Evolutionary conservation across 2,113 vertebrate genomes (phyloP).

Genomic region (Heterotilapia buettikoferi): DNA sequence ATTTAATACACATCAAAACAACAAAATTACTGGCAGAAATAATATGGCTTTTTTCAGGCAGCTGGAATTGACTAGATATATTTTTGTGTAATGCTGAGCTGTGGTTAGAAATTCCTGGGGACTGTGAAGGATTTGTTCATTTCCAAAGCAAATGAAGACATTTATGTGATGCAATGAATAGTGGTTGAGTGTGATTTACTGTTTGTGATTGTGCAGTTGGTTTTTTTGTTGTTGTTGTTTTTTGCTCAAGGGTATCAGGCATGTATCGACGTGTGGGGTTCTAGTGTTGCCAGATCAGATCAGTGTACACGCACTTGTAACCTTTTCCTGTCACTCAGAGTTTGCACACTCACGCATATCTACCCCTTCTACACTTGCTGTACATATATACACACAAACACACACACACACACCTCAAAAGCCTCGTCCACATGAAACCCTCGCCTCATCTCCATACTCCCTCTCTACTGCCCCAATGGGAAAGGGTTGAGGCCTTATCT

Average conservation of each 20-base stretch:
- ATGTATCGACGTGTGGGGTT: neutral
- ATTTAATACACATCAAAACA: neutral
- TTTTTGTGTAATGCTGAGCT: neutral
- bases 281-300: neutral
- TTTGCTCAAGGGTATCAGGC: neutral
- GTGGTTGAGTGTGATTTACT: neutral
- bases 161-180: neutral
- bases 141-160: neutral
- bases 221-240: neutral
- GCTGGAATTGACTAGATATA: neutral
- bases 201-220: neutral
- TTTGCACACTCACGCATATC: neutral
- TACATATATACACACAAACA: neutral
- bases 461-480: slow-evolving; percentile 40
- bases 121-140: neutral
- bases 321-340: neutral
- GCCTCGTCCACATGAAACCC: slow-evolving; percentile 10
- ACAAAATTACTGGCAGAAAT: neutral
- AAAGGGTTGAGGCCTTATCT: slow-evolving; percentile 68
- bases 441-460: slow-evolving; percentile 17
- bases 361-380: neutral
- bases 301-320: neutral
- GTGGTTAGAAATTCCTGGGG: neutral
- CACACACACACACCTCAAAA: neutral
- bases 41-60: neutral